A percentile compares a stretch with the other conserved stretches of the same genome.
Evolutionary conservation across 2,113 vertebrate species (phyloP).

Genomic region (Phalacrocorax pelagicus): DNA sequence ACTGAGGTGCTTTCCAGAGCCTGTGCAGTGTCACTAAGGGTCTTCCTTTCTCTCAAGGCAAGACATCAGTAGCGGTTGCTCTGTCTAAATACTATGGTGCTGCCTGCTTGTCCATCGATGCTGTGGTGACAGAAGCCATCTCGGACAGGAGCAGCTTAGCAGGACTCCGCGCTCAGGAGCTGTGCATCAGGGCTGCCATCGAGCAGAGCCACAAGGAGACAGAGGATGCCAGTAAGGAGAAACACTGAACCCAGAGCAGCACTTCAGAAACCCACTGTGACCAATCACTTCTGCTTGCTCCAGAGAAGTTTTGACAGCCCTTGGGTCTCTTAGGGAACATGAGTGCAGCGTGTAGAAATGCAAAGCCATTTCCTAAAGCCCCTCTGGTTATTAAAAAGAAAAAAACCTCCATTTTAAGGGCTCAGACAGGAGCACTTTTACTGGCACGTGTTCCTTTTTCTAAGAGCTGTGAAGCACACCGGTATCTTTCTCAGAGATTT

Average conservation of each 20-base stretch:
- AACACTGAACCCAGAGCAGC: not conserved
- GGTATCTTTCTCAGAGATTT: not conserved
- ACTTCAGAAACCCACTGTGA: not conserved
- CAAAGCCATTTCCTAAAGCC: not conserved
- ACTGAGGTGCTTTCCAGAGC: not conserved
- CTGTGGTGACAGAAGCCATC: slow-evolving; percentile 79
- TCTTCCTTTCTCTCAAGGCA: slow-evolving; percentile 70
- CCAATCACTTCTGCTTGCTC: not conserved
- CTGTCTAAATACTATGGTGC: slow-evolving; percentile 77
- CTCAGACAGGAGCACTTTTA: not conserved
- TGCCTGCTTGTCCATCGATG: slow-evolving; percentile 77
- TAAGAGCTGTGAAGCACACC: not conserved
- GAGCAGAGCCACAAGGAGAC: slow-evolving; percentile 60
- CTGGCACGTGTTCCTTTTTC: not conserved
- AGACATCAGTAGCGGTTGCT: slow-evolving; percentile 59
- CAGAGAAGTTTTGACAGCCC: not conserved
- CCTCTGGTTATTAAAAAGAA: not conserved
- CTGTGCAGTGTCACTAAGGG: not conserved
- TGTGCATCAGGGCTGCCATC: slow-evolving; percentile 71
- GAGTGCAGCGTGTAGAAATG: fast-evolving
- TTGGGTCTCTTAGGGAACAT: not conserved
- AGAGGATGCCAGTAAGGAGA: slow-evolving; percentile 71
- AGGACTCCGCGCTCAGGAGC: slow-evolving; percentile 74
- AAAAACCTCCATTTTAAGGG: not conserved
- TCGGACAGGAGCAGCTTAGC: slow-evolving; percentile 50